These are phyloP conservation scores for Acanthosepion esculentum DNA, from an alignment of 2,888 invertebrate genomes.

Conservation along the genomic window DNA sequence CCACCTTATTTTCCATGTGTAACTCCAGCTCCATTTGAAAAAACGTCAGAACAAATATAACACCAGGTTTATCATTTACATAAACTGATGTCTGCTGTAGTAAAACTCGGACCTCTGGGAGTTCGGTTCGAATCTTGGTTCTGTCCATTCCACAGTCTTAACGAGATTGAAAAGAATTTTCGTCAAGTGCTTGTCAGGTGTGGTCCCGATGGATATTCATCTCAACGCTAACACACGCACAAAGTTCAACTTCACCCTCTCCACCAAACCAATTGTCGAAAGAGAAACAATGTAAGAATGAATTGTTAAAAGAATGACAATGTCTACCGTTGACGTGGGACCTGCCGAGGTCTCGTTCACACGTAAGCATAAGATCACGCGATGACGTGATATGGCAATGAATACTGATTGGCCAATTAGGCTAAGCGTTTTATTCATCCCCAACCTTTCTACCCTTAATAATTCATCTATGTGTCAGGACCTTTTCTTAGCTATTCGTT, in stretches of 20 bases:
- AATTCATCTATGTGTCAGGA: background rate
- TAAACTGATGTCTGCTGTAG: background rate
- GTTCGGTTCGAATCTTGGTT: background rate
- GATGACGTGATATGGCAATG: background rate
- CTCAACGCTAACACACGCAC: background rate
- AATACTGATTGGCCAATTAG: slow-evolving; percentile 33
- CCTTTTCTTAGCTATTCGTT: background rate
- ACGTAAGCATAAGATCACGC: background rate
- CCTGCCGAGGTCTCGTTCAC: background rate
- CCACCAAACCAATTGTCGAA: background rate
- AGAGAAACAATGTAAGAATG: background rate
- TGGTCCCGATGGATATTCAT: background rate
- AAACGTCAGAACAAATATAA: background rate
- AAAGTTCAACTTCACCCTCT: background rate
- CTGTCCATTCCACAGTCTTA: background rate
- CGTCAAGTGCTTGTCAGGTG: background rate
- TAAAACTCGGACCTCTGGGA: background rate
- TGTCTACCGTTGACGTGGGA: background rate
- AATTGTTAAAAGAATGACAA: background rate
- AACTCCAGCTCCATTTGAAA: no score
- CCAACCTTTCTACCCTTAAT: background rate
- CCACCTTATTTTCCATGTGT: no score
- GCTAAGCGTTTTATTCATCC: background rate
- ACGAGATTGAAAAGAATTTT: background rate
- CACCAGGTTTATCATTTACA: background rate